phyloP scores from a whole-genome alignment of 2,113 vertebrate species.

The Gobiocypris rarus region DNA sequence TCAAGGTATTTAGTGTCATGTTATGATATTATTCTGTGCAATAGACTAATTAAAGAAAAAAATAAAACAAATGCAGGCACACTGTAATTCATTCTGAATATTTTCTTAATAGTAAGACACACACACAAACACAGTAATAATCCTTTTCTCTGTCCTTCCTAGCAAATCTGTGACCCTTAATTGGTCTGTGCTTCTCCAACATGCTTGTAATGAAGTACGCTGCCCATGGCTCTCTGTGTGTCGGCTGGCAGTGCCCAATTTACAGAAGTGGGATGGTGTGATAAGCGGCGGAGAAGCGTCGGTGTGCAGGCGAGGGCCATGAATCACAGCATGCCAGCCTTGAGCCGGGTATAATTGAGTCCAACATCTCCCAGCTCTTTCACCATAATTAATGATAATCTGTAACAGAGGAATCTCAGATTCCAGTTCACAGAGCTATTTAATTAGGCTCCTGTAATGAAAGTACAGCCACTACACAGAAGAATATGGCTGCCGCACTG shows the following conservation, averaged over 20 bases:
- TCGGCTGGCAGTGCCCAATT: slow-evolving; percentile 99
- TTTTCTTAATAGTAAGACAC: slow-evolving; percentile 9
- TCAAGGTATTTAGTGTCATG: not conserved
- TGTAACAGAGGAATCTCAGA: slow-evolving; percentile 99
- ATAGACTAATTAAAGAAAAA: slow-evolving; percentile 2
- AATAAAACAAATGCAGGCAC: not conserved
- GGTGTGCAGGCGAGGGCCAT: slow-evolving; percentile 94
- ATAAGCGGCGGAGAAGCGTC: slow-evolving; percentile 98
- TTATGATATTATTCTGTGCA: not conserved
- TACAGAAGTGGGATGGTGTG: slow-evolving; percentile 99
- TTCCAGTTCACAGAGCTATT: slow-evolving; percentile 99
- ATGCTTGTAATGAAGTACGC: slow-evolving; percentile 99
- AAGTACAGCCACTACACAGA: slow-evolving; percentile 98
- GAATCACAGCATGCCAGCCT: slow-evolving; percentile 99
- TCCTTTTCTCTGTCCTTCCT: slow-evolving; percentile 71
- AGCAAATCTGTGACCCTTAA: slow-evolving; percentile 91
- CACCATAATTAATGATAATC: slow-evolving; percentile 99
- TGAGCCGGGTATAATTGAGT: slow-evolving; percentile 99
- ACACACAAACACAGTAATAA: slow-evolving; percentile 58
- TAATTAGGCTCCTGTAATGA: slow-evolving; percentile 99
- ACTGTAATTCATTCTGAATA: not conserved
- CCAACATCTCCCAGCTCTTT: slow-evolving; percentile 99
- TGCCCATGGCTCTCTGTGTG: slow-evolving; percentile 99
- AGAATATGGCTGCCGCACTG: slow-evolving; percentile 89
- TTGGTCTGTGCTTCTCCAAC: slow-evolving; percentile 97